phyloP scores from a whole-genome alignment of 2,888 invertebrate species.

The Pilophorus perplexus region DNA sequence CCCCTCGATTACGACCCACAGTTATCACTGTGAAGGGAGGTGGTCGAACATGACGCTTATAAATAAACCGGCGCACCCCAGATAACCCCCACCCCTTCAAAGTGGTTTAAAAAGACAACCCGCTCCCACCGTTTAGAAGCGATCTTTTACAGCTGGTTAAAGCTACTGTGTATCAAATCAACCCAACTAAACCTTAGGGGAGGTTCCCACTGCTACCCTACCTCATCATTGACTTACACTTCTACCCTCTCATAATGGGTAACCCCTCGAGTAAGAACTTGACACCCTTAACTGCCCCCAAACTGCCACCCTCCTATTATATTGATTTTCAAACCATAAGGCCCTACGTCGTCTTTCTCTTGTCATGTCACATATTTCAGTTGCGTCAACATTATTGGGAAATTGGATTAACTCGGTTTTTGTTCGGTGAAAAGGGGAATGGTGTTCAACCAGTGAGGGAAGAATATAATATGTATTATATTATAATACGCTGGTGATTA shows the following conservation, averaged over 20 bases:
- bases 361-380: conserved; percentile 1
- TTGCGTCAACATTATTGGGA: conserved; percentile 12
- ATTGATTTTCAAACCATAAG: conserved; percentile 16
- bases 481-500: too few relatives aligned
- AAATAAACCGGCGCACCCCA: too few relatives aligned
- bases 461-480: too few relatives aligned
- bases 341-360: background rate
- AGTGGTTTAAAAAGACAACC: conserved; percentile 13
- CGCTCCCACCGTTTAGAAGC: conserved; percentile 30
- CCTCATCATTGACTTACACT: conserved; percentile 19
- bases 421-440: too few relatives aligned
- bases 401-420: background rate
- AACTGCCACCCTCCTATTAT: conserved; percentile 1
- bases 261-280: conserved; percentile 16
- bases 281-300: conserved; percentile 28
- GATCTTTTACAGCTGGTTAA: conserved; percentile 40
- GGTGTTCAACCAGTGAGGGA: too few relatives aligned
- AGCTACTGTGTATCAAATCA: conserved; percentile 32
- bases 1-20: too few relatives aligned
- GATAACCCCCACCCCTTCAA: too few relatives aligned
- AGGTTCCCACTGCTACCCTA: conserved; percentile 19
- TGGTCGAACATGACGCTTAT: too few relatives aligned
- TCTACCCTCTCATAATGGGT: conserved; percentile 17
- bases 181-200: conserved; percentile 24
- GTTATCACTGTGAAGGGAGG: too few relatives aligned